A percentile compares a stretch with the other conserved stretches of the same genome.
Conservation (phyloP, 2,888 invertebrate species). For the Chironomus tentans region DNA sequence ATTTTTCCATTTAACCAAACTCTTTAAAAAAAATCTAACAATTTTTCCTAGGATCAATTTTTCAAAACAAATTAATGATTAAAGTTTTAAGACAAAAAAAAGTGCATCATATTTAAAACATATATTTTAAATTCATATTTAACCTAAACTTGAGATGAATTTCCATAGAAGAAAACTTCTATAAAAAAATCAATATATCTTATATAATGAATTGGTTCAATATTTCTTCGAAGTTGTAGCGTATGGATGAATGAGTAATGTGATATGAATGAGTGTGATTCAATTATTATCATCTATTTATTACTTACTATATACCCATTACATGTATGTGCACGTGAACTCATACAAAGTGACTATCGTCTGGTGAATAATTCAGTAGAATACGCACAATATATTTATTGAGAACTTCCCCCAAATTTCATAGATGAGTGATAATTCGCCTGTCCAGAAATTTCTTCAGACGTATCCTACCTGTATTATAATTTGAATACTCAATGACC, state of each 20-base stretch:
- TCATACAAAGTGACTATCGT: too few relatives aligned
- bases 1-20: slow-evolving; percentile 1
- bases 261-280: background rate
- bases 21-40: background rate
- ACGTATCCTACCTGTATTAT: too few relatives aligned
- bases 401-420: too few relatives aligned
- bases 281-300: background rate
- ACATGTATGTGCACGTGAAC: too few relatives aligned
- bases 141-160: too few relatives aligned
- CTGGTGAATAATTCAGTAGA: too few relatives aligned
- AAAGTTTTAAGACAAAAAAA: background rate
- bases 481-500: too few relatives aligned
- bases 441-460: too few relatives aligned
- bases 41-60: slow-evolving; percentile 4
- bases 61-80: background rate
- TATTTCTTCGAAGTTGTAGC: background rate
- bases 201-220: background rate
- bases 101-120: background rate
- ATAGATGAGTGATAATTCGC: too few relatives aligned
- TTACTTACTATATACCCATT: too few relatives aligned
- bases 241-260: background rate
- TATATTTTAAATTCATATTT: background rate
- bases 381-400: too few relatives aligned
- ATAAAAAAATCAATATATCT: background rate
- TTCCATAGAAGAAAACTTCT: background rate